These are phyloP conservation scores for Pterocles orientalis DNA, from an alignment of 2,113 vertebrate genomes.

Conservation along the genomic window DNA sequence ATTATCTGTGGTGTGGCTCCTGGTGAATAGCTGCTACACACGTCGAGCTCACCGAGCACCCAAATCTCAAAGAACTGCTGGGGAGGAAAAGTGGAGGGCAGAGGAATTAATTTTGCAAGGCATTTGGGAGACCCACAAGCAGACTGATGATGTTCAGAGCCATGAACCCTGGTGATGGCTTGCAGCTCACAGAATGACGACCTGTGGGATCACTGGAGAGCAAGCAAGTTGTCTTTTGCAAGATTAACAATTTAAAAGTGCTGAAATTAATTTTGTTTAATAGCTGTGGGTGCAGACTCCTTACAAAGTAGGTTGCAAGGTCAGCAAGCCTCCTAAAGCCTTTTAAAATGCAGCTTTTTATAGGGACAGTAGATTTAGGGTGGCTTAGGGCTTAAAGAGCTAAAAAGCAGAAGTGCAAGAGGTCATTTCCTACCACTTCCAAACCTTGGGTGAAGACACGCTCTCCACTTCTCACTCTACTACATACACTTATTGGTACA, in stretches of 20 bases:
- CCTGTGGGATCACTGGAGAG: conserved; percentile 54
- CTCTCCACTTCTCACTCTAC: neutral
- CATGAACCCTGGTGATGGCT: conserved; percentile 22
- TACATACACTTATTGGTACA: neutral
- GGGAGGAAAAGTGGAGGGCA: neutral
- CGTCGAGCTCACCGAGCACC: neutral
- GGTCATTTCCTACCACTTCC: conserved; percentile 11
- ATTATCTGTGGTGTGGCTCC: neutral
- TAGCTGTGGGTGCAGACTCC: conserved; percentile 52
- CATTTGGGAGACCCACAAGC: conserved; percentile 26
- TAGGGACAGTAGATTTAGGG: conserved; percentile 48
- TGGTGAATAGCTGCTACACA: neutral
- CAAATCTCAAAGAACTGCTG: neutral
- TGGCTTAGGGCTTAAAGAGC: conserved; percentile 10
- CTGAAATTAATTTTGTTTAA: conserved; percentile 69
- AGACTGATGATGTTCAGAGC: conserved; percentile 13
- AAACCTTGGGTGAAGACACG: neutral
- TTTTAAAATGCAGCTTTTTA: conserved; percentile 59
- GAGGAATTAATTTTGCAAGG: conserved; percentile 34
- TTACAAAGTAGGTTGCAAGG: conserved; percentile 64
- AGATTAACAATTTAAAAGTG: conserved; percentile 67
- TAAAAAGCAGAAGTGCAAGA: conserved; percentile 24
- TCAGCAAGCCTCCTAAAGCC: conserved; percentile 59
- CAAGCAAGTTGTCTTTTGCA: conserved; percentile 57
- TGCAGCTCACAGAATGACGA: conserved; percentile 16